These are phyloP conservation scores for Coremacera marginata DNA, from an alignment of 2,888 invertebrate genomes.

Conservation along the genomic window DNA sequence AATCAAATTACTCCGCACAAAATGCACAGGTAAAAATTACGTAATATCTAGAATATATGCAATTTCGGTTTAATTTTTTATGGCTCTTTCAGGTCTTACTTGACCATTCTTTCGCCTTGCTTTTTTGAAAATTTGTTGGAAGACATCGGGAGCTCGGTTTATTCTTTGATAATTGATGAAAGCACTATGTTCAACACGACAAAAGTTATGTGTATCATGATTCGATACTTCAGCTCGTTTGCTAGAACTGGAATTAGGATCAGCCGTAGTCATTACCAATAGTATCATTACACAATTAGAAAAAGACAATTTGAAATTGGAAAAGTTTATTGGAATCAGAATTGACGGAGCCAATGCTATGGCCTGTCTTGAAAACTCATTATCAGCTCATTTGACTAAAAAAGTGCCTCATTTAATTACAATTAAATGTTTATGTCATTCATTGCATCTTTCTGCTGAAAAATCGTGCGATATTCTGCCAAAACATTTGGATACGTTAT, in stretches of 20 bases:
- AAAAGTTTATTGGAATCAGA: constrained; percentile 17
- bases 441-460: constrained; percentile 53
- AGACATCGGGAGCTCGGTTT: not conserved
- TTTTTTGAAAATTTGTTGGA: not conserved
- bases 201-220: constrained; percentile 1
- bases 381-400: not conserved
- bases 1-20: not conserved
- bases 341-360: constrained; percentile 16
- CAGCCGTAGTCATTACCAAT: too few relatives aligned
- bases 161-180: constrained; percentile 1
- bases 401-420: constrained; percentile 45
- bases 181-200: not conserved
- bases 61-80: too few relatives aligned
- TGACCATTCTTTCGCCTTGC: not conserved
- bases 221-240: not conserved
- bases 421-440: constrained; percentile 55
- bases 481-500: constrained; percentile 50
- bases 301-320: too few relatives aligned
- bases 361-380: not conserved
- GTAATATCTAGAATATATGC: too few relatives aligned
- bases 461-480: constrained; percentile 54
- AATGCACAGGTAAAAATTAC: not conserved
- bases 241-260: too few relatives aligned
- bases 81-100: not conserved
- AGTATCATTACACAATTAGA: too few relatives aligned